Evolutionary conservation across 2,888 invertebrate genomes (phyloP).

Genomic region (Lasioglossum pauxillum): DNA sequence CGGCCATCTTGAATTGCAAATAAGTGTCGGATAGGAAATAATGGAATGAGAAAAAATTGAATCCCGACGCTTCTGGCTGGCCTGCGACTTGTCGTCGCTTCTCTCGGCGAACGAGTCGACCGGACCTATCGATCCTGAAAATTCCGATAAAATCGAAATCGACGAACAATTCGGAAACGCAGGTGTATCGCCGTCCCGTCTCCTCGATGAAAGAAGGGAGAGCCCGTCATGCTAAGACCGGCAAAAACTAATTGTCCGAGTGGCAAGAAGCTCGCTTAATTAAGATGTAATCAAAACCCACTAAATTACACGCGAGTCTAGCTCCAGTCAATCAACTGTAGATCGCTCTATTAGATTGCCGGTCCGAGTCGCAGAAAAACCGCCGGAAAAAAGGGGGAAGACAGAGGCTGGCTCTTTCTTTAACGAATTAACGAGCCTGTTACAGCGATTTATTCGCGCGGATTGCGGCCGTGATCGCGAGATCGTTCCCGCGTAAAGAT

Average conservation of each 20-base stretch:
- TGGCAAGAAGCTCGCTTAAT: slow-evolving; percentile 21
- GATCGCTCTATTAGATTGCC: slow-evolving; percentile 33
- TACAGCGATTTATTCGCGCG: slow-evolving; percentile 19
- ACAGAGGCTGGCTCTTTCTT: slow-evolving; percentile 5
- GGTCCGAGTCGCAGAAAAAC: not conserved
- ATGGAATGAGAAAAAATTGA: slow-evolving; percentile 33
- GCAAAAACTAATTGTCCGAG: slow-evolving; percentile 31
- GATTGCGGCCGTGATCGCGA: slow-evolving; percentile 10
- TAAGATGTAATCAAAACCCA: slow-evolving; percentile 43
- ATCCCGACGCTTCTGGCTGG: slow-evolving; percentile 8
- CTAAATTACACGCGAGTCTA: slow-evolving; percentile 45
- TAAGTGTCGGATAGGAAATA: slow-evolving; percentile 56
- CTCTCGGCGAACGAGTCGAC: not conserved
- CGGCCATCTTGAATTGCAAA: slow-evolving; percentile 80
- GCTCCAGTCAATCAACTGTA: slow-evolving; percentile 31
- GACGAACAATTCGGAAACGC: not conserved
- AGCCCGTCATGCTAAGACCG: not conserved
- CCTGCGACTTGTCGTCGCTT: not conserved
- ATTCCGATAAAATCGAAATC: not conserved
- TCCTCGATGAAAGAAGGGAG: not conserved
- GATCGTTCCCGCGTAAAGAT: slow-evolving; percentile 12
- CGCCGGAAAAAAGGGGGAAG: not conserved
- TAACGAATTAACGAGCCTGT: slow-evolving; percentile 23
- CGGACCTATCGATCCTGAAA: not conserved
- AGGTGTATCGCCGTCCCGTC: not conserved